A percentile compares a stretch with the other conserved stretches of the same genome.
Conservation (phyloP, 2,888 invertebrate species). For the Rotaria socialis region DNA sequence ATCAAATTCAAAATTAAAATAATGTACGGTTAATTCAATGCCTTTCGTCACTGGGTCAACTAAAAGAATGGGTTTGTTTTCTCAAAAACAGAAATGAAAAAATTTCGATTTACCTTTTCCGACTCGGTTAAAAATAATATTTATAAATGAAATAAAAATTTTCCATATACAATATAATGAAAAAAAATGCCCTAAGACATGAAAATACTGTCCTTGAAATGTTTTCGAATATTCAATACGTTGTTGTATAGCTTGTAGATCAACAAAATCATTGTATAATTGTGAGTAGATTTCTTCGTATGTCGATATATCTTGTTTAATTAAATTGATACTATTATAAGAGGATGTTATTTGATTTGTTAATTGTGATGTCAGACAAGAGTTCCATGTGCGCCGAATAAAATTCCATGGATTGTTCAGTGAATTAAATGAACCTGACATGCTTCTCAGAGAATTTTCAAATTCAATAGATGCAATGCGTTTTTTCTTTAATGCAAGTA, state of each 20-base stretch:
- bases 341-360: not conserved
- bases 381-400: not conserved
- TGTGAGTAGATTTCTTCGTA: slow-evolving; percentile 76
- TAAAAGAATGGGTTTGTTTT: not conserved
- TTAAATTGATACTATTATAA: not conserved
- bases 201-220: slow-evolving; percentile 94
- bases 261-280: slow-evolving; percentile 89
- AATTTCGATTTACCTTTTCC: slow-evolving; percentile 66
- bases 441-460: slow-evolving; percentile 12
- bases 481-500: slow-evolving; percentile 7
- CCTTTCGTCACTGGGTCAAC: slow-evolving; percentile 95
- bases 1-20: slow-evolving; percentile 90
- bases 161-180: slow-evolving; percentile 97
- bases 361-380: not conserved
- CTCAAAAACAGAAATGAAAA: not conserved
- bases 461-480: not conserved
- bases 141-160: slow-evolving; percentile 75
- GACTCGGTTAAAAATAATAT: slow-evolving; percentile 96
- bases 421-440: not conserved
- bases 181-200: slow-evolving; percentile 94
- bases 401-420: not conserved
- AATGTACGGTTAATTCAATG: slow-evolving; percentile 89
- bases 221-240: slow-evolving; percentile 88
- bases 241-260: slow-evolving; percentile 73
- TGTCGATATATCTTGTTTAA: slow-evolving; percentile 40